Evolutionary conservation across 2,888 invertebrate species (phyloP).

Genomic region (Cryptus armator): DNA sequence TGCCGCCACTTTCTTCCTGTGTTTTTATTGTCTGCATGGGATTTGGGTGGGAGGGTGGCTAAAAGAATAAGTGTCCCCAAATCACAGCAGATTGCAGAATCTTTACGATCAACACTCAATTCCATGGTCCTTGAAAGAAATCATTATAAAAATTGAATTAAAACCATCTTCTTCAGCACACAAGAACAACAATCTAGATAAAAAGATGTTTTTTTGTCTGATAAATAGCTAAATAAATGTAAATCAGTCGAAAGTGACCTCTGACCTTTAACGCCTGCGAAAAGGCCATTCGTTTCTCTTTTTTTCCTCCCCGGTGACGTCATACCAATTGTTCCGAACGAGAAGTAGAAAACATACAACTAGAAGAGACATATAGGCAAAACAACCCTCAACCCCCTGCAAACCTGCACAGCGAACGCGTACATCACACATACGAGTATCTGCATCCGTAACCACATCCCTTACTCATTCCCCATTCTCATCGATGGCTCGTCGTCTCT

Average conservation of each 20-base stretch:
- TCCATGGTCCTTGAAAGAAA: not conserved
- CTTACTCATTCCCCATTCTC: slow-evolving; percentile 60
- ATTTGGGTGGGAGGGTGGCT: not conserved
- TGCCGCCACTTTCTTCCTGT: slow-evolving; percentile 45
- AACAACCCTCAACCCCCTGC: slow-evolving; percentile 38
- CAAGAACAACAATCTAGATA: not conserved
- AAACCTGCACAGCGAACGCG: slow-evolving; percentile 26
- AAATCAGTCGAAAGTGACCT: not conserved
- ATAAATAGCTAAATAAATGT: not conserved
- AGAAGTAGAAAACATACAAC: not conserved
- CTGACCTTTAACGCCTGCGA: not conserved
- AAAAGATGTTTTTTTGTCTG: not conserved
- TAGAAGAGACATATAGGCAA: not conserved
- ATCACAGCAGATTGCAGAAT: not conserved
- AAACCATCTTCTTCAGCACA: not conserved
- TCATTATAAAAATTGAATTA: not conserved
- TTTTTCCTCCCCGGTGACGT: not conserved
- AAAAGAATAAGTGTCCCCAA: not conserved
- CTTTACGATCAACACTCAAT: not conserved
- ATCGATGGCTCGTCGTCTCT: slow-evolving; percentile 48
- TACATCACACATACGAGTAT: slow-evolving; percentile 58
- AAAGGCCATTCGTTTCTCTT: not conserved
- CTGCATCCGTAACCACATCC: slow-evolving; percentile 56
- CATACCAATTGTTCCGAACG: not conserved
- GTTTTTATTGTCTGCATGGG: slow-evolving; percentile 15